Percentiles rank a stretch among this genome's conserved stretches.
Conservation (phyloP, 2,888 invertebrate genomes). For the Ramazzottius varieornatus region DNA sequence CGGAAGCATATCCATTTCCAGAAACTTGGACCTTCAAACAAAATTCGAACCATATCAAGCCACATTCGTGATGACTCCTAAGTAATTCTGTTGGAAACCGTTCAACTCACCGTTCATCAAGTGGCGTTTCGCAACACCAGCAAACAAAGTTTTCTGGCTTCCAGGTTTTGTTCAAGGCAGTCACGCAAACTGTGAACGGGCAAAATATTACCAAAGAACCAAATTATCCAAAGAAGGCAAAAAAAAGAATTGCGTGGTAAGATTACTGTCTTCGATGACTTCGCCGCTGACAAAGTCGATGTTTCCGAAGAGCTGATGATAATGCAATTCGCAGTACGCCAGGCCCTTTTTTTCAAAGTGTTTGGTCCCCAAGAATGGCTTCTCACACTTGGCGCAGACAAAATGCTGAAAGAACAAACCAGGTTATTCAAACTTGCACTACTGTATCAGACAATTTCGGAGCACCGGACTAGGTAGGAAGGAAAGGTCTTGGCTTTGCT, state of each 20-base stretch:
- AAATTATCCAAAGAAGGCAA: background rate
- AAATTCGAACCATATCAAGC: no score
- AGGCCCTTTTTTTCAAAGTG: slow-evolving; percentile 95
- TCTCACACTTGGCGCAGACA: slow-evolving; percentile 97
- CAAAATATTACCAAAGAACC: background rate
- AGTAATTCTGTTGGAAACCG: background rate
- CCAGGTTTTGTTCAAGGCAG: slow-evolving; percentile 94
- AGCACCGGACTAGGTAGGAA: background rate
- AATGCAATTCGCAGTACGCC: slow-evolving; percentile 96
- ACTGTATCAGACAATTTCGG: background rate
- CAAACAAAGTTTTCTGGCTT: slow-evolving; percentile 96
- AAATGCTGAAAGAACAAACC: slow-evolving; percentile 44
- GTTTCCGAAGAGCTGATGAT: slow-evolving; percentile 84
- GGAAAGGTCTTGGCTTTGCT: no score
- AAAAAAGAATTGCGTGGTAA: background rate
- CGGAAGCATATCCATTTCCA: slow-evolving; percentile 61
- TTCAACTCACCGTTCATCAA: slow-evolving; percentile 26
- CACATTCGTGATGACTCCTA: no score
- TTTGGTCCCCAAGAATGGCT: slow-evolving; percentile 91
- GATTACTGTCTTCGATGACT: slow-evolving; percentile 81
- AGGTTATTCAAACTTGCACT: background rate
- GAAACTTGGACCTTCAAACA: slow-evolving; percentile 50
- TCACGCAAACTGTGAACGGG: slow-evolving; percentile 44
- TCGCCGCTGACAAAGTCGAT: slow-evolving; percentile 95
- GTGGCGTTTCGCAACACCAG: slow-evolving; percentile 72